Base-by-base conservation (phyloP, 2,888 invertebrate genomes). In the Chromoteleia sp. region DNA sequence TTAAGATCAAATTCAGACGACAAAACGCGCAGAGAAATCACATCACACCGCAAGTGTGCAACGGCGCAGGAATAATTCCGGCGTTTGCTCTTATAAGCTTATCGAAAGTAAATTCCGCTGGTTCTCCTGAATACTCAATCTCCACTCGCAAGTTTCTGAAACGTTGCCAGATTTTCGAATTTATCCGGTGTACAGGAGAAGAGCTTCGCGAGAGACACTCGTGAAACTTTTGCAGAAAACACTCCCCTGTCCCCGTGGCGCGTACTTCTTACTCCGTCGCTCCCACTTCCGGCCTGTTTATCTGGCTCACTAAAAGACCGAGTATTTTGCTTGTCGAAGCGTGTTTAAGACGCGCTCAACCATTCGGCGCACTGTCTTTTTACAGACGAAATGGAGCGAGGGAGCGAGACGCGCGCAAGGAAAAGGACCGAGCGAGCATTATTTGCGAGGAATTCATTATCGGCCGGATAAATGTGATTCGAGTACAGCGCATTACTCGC, bases 21-120 rank as follows among this genome's bases (percentile, higher is more conserved):
- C 81, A 68, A 81, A 74, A 81, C 68, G 81, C 74, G 71, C 75
- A 52, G 14, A 33, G 77, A 70, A 81, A 77, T 77, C 77, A 81
- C 77, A 81, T 77, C 77, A 56, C 81, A 77, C 81, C 81, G 63
- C 81, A 81, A 71, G 65, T 71, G 78, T 67, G 76, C 78, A 78
- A 59, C 78, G 71, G 71, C 65, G 75, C 75, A 59, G 67, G 75
- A 76, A 77, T 81, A 81, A 81, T 81, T 76, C 76, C 73, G 12
- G 71, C 81, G 67, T 81, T 81, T 81, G 81, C 81, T 81, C 81
- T 81, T 81, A 81, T 81, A 76, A 76, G 81, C 81, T 81, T 76
- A 81, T 81, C 81, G 81, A 76, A 81, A 81, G 81, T 81, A 76
- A 81, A 81, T 81, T 76, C 67, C 67, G 54, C 54, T 52, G 81